A percentile compares a stretch with the other conserved stretches of the same genome.
Conservation (phyloP, 2,888 invertebrate genomes). For the Carterocephalus palaemon region DNA sequence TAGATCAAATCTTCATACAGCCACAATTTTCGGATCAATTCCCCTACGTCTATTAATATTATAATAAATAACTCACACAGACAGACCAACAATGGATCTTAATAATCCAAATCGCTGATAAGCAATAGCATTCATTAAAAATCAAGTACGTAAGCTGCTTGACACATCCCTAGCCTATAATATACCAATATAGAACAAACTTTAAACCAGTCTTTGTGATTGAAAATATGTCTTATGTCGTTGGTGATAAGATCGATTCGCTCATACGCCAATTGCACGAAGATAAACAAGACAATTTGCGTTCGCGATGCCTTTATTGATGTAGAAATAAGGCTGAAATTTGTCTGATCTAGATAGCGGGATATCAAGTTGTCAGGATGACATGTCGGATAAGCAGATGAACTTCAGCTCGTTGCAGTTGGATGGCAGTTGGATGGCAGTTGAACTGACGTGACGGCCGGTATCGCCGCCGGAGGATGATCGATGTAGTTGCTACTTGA, state of each 20-base stretch:
- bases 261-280: too few species aligned
- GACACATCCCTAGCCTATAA: constrained; percentile 32
- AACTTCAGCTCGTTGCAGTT: constrained; percentile 25
- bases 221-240: constrained; percentile 5
- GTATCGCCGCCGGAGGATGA: constrained; percentile 21
- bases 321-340: constrained; percentile 5
- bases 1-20: too few species aligned
- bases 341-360: neutral
- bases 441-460: constrained; percentile 8
- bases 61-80: constrained; percentile 6
- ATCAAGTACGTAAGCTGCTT: constrained; percentile 12
- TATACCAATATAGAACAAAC: constrained; percentile 31
- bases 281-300: neutral
- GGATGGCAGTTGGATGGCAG: too few species aligned
- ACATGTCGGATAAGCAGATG: constrained; percentile 28
- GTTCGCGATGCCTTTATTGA: neutral
- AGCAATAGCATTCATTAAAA: constrained; percentile 11
- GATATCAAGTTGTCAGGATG: constrained; percentile 27
- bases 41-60: constrained; percentile 5
- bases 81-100: constrained; percentile 12
- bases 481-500: constrained; percentile 17
- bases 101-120: constrained; percentile 12
- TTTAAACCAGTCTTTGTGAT: constrained; percentile 10
- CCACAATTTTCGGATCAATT: neutral
- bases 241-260: constrained; percentile 11